Evolutionary conservation across 2,113 vertebrate genomes (phyloP), one percentile per base, ranked within the genome.

Genomic region (Pteruthius melanotis): DNA sequence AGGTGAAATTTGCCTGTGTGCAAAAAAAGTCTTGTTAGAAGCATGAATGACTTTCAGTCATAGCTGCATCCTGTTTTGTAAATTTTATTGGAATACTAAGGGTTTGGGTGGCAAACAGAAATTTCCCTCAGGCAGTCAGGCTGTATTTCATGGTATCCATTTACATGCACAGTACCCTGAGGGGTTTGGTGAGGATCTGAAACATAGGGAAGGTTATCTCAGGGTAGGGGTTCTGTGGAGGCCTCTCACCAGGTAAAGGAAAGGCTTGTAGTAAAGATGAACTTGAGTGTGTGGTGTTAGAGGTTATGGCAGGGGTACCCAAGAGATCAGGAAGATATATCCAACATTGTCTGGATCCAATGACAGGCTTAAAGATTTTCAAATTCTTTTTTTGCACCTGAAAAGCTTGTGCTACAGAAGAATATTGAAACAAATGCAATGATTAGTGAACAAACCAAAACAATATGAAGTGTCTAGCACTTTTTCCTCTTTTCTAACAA

Each of bases 201-300:
- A 68, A 44, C 0, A 1, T 0, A 37, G 33, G 12, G 15, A 63
- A n/a, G 31, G 15, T 66, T 60, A 11, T 47, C 50, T 47, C 50
- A 28, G 12, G 14, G 7, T 23, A 28, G 16, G 17, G 27, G 40
- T 52, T 83, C 35, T 70, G 13, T 39, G 11, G 13, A 33, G 31
- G 26, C 21, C 28, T n/a, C 17, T 5, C 1, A 16, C 39, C 74
- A 42, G 53, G 18, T 44, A 19, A 44, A 30, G 21, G 39, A 63
- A 79, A 21, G 27, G 24, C 56, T 45, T 54, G 64, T 54, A 59
- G 14, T 45, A 37, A 87, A 31, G 37, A 56, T 52, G 39, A 74
- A 64, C 39, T 83, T 88, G 5, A 27, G 22, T n/a, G 3, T 20
- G 12, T n/a, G 22, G 74, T 78, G 47, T 71, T 20, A 47, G 23